These are phyloP conservation scores for Drosophila auraria DNA, from an alignment of 1,140 invertebrate genomes.

Conservation along the genomic window DNA sequence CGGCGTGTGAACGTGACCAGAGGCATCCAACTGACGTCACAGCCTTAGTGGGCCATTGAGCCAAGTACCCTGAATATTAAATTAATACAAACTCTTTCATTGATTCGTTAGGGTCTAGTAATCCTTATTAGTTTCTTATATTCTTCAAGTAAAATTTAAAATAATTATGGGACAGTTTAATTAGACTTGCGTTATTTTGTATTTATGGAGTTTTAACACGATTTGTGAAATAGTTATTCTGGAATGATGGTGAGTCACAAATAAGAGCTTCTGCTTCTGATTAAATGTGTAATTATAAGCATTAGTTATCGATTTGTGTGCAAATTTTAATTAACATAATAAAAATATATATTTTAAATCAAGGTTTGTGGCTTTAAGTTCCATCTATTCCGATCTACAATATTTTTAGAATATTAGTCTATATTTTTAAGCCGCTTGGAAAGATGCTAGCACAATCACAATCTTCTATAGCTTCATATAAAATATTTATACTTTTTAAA, in stretches of 20 bases:
- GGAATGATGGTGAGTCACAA: neutral
- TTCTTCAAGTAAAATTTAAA: neutral
- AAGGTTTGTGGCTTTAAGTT: too few relatives aligned
- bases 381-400: too few relatives aligned
- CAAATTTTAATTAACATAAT: too few relatives aligned
- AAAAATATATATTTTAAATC: too few relatives aligned
- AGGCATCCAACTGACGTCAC: slow-evolving; percentile 67
- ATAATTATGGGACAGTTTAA: slow-evolving; percentile 9
- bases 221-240: slow-evolving; percentile 7
- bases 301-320: neutral
- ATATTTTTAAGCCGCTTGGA: too few relatives aligned
- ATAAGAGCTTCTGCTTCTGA: neutral
- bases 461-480: too few relatives aligned
- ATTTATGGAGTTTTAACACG: neutral
- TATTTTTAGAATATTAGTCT: too few relatives aligned
- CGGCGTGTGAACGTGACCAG: slow-evolving; percentile 69
- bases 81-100: neutral
- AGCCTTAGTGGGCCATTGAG: slow-evolving; percentile 5
- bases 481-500: too few relatives aligned
- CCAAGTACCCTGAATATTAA: neutral
- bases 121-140: neutral
- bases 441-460: too few relatives aligned
- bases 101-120: slow-evolving; percentile 2
- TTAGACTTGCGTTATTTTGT: neutral
- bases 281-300: neutral